Evolutionary conservation across 2,888 invertebrate genomes (phyloP).

Genomic region (Molorchus minor): DNA sequence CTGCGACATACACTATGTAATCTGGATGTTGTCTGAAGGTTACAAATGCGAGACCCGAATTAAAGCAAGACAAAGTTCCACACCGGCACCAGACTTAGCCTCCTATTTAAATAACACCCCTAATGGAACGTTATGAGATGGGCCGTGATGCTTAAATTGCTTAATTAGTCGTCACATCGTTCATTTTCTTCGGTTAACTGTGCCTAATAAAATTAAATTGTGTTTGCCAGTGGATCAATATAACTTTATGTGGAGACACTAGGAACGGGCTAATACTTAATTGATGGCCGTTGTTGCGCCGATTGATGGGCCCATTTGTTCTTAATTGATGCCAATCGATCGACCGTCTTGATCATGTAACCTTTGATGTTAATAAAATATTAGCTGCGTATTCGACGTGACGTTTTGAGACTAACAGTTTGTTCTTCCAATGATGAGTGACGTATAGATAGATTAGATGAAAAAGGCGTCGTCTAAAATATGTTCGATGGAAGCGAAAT

Average conservation of each 20-base stretch:
- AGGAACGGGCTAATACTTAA: constrained; percentile 12
- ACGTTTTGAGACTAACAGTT: no score
- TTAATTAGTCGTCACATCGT: constrained; percentile 20
- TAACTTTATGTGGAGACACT: constrained; percentile 9
- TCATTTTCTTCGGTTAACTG: constrained; percentile 16
- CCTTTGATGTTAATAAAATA: no score
- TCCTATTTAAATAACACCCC: neutral
- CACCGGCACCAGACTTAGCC: neutral
- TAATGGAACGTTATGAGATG: constrained; percentile 3
- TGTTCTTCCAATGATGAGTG: no score
- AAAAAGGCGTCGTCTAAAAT: no score
- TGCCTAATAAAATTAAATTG: constrained; percentile 24
- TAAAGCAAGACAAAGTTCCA: neutral
- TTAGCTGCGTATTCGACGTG: no score
- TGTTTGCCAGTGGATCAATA: constrained; percentile 23
- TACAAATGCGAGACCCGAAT: neutral
- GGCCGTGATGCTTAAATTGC: neutral
- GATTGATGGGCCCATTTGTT: constrained; percentile 20
- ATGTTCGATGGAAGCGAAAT: no score
- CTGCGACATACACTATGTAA: no score
- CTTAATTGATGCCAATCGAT: constrained; percentile 19
- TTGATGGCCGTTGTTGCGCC: constrained; percentile 10
- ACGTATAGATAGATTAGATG: no score
- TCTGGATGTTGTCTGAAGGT: no score
- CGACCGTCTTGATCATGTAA: no score